phyloP scores from a whole-genome alignment of 2,113 vertebrate genomes.

The Solenodon paradoxus region DNA sequence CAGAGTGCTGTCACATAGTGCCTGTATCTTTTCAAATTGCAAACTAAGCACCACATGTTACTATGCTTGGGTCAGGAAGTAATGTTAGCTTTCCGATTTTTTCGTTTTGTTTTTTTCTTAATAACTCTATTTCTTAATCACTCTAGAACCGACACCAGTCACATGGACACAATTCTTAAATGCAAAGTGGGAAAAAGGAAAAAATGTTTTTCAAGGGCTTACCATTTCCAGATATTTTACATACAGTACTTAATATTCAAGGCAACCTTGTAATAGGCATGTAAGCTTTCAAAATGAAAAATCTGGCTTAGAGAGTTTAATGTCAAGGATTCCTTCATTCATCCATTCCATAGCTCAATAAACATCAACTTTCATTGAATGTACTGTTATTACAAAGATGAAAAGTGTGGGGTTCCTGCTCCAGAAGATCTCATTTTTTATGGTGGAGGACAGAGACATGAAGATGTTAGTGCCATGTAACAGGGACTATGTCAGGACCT shows the following conservation, averaged over 20 bases:
- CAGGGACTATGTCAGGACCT: neutral
- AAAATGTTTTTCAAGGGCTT: neutral
- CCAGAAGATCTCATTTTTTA: neutral
- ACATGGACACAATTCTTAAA: neutral
- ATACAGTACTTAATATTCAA: neutral
- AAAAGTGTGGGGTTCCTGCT: neutral
- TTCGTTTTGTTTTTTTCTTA: neutral
- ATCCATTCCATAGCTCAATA: neutral
- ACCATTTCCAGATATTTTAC: neutral
- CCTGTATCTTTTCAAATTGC: neutral
- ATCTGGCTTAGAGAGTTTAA: neutral
- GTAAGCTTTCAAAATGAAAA: neutral
- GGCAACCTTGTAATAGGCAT: neutral
- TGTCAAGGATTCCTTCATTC: neutral
- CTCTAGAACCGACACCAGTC: neutral
- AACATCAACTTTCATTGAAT: neutral
- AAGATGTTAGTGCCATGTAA: too few species aligned
- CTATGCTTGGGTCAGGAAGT: neutral
- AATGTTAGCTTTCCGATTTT: neutral
- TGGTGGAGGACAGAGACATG: neutral
- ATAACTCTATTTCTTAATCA: too few species aligned
- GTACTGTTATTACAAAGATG: neutral
- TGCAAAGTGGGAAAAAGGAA: neutral
- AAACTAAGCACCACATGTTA: neutral
- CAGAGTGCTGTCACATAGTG: neutral